Conservation (phyloP, 2,113 vertebrate species). For the Nothobranchius furzeri region DNA sequence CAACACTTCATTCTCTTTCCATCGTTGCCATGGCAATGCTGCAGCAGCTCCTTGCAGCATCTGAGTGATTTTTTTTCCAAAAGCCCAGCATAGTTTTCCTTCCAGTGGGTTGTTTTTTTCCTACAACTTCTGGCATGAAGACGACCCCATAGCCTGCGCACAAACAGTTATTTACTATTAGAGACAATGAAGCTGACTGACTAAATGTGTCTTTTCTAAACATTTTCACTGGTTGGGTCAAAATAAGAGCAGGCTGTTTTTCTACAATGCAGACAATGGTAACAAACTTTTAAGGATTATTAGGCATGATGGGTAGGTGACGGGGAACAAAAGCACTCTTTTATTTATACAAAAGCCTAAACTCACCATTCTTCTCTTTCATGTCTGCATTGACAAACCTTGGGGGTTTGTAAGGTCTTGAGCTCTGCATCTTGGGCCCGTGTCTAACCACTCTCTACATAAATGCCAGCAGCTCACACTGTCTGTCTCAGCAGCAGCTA, state of each 20-base stretch:
- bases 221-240: no score
- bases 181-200: no score
- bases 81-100: conserved; percentile 53
- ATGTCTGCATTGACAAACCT: conserved; percentile 30
- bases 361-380: not conserved
- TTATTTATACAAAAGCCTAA: conserved; percentile 6
- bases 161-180: not conserved
- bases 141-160: conserved; percentile 35
- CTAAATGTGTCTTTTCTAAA: no score
- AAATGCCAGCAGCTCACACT: conserved; percentile 42
- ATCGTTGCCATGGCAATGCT: conserved; percentile 70
- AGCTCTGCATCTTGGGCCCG: conserved; percentile 36
- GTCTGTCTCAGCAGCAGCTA: conserved; percentile 53
- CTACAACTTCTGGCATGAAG: conserved; percentile 52
- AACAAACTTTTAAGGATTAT: not conserved
- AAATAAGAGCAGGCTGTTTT: not conserved
- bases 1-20: conserved; percentile 53
- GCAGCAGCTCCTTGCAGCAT: conserved; percentile 57
- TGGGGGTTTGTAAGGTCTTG: conserved; percentile 28
- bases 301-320: not conserved
- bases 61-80: conserved; percentile 26
- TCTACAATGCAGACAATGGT: not conserved
- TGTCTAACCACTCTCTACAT: conserved; percentile 50
- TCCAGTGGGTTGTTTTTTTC: conserved; percentile 46
- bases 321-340: not conserved